Evolutionary conservation across 2,888 invertebrate genomes (phyloP).

Genomic region (Thera obeliscata): DNA sequence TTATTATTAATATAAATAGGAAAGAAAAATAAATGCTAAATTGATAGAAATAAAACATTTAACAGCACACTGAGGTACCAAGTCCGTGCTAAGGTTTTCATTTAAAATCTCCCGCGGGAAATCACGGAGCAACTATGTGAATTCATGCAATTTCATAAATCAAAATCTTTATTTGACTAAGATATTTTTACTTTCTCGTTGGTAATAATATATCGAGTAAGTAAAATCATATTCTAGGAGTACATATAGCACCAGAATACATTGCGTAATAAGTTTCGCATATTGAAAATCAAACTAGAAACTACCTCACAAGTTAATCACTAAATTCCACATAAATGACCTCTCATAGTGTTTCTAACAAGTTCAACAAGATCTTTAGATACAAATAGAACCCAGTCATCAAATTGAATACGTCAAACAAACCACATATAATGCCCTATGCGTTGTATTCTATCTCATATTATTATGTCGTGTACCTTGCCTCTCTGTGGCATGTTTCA

Average conservation of each 20-base stretch:
- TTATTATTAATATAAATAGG: no score
- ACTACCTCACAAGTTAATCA: no score
- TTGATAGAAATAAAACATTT: conserved; percentile 13
- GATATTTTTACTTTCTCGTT: not conserved
- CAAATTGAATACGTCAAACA: not conserved
- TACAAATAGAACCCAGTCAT: not conserved
- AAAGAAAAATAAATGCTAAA: not conserved
- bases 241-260: no score
- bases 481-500: conserved; percentile 28
- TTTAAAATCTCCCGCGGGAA: conserved; percentile 36
- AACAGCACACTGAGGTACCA: conserved; percentile 3
- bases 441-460: conserved; percentile 4
- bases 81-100: conserved; percentile 24
- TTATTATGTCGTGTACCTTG: conserved; percentile 15
- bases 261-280: no score
- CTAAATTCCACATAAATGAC: no score
- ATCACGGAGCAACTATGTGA: conserved; percentile 29
- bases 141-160: conserved; percentile 24
- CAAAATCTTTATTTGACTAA: conserved; percentile 22
- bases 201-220: no score
- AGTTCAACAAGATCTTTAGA: not conserved
- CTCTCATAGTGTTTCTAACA: no score
- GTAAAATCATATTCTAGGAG: no score
- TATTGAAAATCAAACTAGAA: no score
- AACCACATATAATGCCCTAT: not conserved